Evolutionary conservation across 1,140 invertebrate genomes (phyloP), one percentile per base, ranked within the genome.

Genomic region (Lineus longissimus): DNA sequence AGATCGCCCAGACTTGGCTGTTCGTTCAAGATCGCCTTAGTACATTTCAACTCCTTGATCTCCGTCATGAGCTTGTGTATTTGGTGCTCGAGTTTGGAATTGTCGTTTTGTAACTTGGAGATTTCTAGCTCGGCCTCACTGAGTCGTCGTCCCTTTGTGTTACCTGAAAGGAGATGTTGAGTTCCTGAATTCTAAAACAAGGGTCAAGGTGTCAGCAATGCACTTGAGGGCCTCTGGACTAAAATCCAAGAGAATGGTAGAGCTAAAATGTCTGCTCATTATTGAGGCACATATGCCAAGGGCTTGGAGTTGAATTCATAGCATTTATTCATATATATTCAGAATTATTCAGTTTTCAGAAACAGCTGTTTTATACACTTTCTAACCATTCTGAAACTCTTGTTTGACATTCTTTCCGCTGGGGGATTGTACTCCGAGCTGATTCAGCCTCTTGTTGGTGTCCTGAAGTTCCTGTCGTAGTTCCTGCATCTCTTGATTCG

Each of bases 41-140:
- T 65, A 23, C 66, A 65, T 31, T 85, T 81, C 54, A 90, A 75
- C 69, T 88, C 82, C 1, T 85, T 82, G 1, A 90, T 82, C 74
- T 91, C 88, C 29, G 85, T 84, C 57, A 86, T 86, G n/a, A 90
- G 78, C 58, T 84, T 83, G 65, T 88, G 86, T 68, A 90, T 89
- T 70, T 89, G 87, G 59, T 86, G 72, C 47, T 87, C 84, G 6
- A 91, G 76, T 30, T 74, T 71, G n/a, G 68, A 66, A 63, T 76
- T 79, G 55, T 81, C 74, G 25, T 68, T 65, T 27, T 63, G 64
- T 45, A 78, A 30, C 30, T 70, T 58, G 2, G 64, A 63, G 33
- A 73, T 54, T 55, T 75, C 72, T 63, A 75, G 70, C 31, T 60
- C 31, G n/a, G 47, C 47, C n/a, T 19, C 47, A 51, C 19, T 51